Evolutionary conservation across 1,140 invertebrate genomes (phyloP).

Genomic region (Halyomorpha halys): DNA sequence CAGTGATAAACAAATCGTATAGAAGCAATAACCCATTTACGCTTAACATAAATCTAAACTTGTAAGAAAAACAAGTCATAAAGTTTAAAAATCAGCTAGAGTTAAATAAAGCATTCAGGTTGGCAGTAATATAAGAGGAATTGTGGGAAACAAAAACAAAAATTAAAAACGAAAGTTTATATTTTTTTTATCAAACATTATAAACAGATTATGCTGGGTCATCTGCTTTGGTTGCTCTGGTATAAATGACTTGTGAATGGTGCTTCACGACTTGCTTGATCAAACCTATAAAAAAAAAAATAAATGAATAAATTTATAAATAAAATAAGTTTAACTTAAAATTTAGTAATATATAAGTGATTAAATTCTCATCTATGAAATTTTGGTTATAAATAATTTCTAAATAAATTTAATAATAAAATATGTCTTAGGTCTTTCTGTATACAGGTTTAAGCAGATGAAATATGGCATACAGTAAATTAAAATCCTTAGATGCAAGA

Average conservation of each 20-base stretch:
- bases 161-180: constrained; percentile 7
- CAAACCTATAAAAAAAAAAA: constrained; percentile 55
- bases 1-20: too few species aligned
- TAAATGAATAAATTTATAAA: background rate
- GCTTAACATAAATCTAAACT: too few species aligned
- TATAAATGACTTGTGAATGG: constrained; percentile 95
- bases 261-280: constrained; percentile 97
- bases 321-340: too few species aligned
- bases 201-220: constrained; percentile 42
- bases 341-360: too few species aligned
- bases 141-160: background rate
- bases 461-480: background rate
- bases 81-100: too few species aligned
- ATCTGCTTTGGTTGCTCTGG: constrained; percentile 88
- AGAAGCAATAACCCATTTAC: too few species aligned
- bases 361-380: too few species aligned
- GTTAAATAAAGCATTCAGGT: background rate
- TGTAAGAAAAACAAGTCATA: background rate
- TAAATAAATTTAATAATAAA: too few species aligned
- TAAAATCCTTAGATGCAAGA: too few species aligned
- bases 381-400: too few species aligned
- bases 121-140: background rate
- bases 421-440: too few species aligned
- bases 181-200: constrained; percentile 13
- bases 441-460: background rate